Evolutionary conservation across 2,113 vertebrate genomes (phyloP).

Genomic region (Syngnathus floridae): DNA sequence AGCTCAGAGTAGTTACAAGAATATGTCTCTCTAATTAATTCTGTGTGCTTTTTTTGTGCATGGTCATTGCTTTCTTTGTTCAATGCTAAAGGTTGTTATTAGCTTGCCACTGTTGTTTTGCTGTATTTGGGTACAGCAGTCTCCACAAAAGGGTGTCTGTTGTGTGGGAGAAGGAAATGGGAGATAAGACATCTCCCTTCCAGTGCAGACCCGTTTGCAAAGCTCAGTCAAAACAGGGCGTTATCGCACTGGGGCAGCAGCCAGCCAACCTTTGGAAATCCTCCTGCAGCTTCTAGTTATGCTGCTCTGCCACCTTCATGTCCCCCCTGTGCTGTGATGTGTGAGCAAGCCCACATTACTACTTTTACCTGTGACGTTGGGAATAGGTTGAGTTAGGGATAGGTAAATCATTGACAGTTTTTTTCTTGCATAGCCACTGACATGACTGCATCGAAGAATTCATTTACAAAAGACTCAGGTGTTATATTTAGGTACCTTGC

Average conservation of each 20-base stretch:
- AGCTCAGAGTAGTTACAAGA: no score
- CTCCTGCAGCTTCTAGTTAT: conserved; percentile 13
- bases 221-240: conserved; percentile 31
- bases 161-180: conserved; percentile 5
- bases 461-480: no score
- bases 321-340: conserved; percentile 12
- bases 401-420: neutral
- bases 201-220: conserved; percentile 21
- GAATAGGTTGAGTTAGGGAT: conserved; percentile 5
- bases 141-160: conserved; percentile 12
- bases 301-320: neutral
- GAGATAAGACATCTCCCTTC: conserved; percentile 27
- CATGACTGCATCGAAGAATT: neutral
- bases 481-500: no score
- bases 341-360: conserved; percentile 12
- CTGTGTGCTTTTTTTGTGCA: neutral
- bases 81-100: neutral
- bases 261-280: conserved; percentile 31
- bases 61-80: neutral
- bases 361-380: conserved; percentile 6
- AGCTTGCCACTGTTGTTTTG: neutral
- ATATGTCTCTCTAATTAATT: neutral
- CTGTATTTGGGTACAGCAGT: neutral
- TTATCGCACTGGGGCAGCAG: conserved; percentile 46
- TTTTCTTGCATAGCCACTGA: neutral